Percentiles rank a stretch among this genome's conserved stretches.
Evolutionary conservation across 2,797 vertebrate species (phyloP).

Genomic region (Threskiornis aethiopicus): DNA sequence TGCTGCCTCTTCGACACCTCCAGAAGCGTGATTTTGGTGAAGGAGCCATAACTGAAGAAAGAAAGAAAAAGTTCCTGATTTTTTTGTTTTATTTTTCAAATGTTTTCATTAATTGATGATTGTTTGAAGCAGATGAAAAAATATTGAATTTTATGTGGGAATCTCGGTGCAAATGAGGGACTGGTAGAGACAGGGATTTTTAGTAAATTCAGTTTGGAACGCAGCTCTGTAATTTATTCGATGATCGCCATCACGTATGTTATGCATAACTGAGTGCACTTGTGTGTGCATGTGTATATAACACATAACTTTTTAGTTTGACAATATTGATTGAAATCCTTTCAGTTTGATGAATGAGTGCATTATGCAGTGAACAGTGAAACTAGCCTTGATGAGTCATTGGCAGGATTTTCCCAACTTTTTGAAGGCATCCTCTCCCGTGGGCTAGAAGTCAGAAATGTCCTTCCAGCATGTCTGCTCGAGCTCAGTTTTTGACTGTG

Average conservation of each 20-base stretch:
- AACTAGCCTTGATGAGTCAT: conserved; percentile 3
- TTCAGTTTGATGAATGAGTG: conserved; percentile 6
- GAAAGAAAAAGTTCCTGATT: neutral
- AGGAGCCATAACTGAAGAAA: neutral
- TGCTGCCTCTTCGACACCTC: neutral
- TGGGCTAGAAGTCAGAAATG: neutral
- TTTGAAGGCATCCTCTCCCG: neutral
- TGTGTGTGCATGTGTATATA: neutral
- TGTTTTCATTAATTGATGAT: neutral
- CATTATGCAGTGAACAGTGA: neutral
- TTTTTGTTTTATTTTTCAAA: neutral
- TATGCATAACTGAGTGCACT: neutral
- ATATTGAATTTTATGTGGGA: neutral
- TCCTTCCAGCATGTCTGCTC: neutral
- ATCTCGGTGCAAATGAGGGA: neutral
- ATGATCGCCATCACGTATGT: neutral
- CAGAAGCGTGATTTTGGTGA: neutral
- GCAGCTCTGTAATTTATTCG: neutral
- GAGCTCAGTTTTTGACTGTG: neutral
- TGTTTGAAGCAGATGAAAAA: neutral
- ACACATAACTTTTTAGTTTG: neutral
- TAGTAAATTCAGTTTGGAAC: neutral
- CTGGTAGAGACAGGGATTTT: neutral
- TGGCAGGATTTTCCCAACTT: conserved; percentile 27
- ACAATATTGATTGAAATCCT: conserved; percentile 7